Evolutionary conservation across 2,113 vertebrate genomes (phyloP).

Genomic region (Antennarius striatus): DNA sequence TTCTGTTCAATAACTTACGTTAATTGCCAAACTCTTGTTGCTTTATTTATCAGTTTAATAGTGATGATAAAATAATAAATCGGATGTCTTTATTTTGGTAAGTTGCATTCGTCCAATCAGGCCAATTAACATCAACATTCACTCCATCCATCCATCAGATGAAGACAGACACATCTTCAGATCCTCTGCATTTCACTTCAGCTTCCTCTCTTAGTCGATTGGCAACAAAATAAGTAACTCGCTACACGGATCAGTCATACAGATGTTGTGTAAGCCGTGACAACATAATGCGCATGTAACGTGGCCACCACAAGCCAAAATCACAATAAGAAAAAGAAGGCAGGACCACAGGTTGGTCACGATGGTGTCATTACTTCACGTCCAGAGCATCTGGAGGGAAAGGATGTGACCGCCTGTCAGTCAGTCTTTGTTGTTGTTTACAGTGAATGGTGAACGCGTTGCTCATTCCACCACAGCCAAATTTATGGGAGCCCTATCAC

Average conservation of each 20-base stretch:
- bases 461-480: slow-evolving; percentile 28
- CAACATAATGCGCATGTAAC: slow-evolving; percentile 32
- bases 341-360: slow-evolving; percentile 31
- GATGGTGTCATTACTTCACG: slow-evolving; percentile 30
- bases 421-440: slow-evolving; percentile 14
- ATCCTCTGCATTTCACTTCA: slow-evolving; percentile 18
- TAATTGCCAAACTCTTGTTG: neutral
- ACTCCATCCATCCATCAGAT: slow-evolving; percentile 10
- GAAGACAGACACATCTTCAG: slow-evolving; percentile 8
- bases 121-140: slow-evolving; percentile 18
- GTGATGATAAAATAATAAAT: slow-evolving; percentile 4
- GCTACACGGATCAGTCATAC: slow-evolving; percentile 26
- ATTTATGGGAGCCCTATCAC: slow-evolving; percentile 18
- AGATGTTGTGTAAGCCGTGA: slow-evolving; percentile 22
- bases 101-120: slow-evolving; percentile 27
- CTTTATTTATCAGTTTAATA: neutral
- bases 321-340: slow-evolving; percentile 25
- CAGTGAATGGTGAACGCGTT: slow-evolving; percentile 29
- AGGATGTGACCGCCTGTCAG: neutral
- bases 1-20: neutral
- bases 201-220: slow-evolving; percentile 17
- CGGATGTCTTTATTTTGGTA: slow-evolving; percentile 36
- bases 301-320: slow-evolving; percentile 45
- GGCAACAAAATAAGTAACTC: slow-evolving; percentile 52
- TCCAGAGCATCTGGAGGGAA: slow-evolving; percentile 1